Evolutionary conservation across 2,797 vertebrate species (phyloP).

Genomic region (Sebastes paucispinis): DNA sequence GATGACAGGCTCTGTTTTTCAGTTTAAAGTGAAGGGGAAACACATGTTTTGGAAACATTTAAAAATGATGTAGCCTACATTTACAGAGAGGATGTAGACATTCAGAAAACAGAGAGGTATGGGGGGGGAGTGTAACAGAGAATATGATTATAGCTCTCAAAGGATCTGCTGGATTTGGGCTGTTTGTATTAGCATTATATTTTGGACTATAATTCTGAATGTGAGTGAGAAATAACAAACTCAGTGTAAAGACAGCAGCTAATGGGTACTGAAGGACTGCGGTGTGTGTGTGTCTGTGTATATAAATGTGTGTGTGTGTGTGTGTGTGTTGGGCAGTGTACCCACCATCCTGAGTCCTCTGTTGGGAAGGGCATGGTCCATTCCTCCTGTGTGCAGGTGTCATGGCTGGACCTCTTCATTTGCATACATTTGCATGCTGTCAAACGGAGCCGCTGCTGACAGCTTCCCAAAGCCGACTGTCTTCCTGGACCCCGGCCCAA

Average conservation of each 20-base stretch:
- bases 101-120: background rate
- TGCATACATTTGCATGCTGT: slow-evolving; percentile 99
- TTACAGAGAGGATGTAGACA: background rate
- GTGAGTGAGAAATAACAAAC: background rate
- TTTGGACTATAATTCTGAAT: background rate
- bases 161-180: background rate
- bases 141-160: background rate
- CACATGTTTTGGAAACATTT: background rate
- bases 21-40: background rate
- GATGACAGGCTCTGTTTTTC: too few relatives aligned
- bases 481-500: slow-evolving; percentile 91
- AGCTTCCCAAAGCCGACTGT: slow-evolving; percentile 88
- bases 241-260: background rate
- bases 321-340: slow-evolving; percentile 41
- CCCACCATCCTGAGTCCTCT: slow-evolving; percentile 70
- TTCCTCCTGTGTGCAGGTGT: slow-evolving; percentile 83
- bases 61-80: background rate
- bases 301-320: slow-evolving; percentile 2
- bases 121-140: background rate
- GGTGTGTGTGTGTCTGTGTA: slow-evolving; percentile 10
- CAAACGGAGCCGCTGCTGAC: slow-evolving; percentile 90
- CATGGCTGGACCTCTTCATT: slow-evolving; percentile 87
- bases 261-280: background rate
- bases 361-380: slow-evolving; percentile 82
- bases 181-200: background rate